Conservation (phyloP, 2,888 invertebrate species). For the Tiliacea aurago region DNA sequence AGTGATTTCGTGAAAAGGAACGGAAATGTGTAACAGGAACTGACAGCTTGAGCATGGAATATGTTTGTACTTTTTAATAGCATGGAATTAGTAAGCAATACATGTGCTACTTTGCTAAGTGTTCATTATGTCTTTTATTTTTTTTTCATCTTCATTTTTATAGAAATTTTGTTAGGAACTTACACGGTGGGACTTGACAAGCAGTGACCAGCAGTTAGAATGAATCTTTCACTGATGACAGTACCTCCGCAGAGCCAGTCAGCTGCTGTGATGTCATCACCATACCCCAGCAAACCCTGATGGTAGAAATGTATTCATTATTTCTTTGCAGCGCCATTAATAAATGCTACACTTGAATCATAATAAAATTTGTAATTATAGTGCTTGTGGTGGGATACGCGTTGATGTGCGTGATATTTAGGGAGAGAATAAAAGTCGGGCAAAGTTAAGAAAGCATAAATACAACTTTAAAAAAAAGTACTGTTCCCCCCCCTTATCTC, state of each 20-base stretch:
- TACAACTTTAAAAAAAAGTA: no score
- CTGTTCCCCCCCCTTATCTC: no score
- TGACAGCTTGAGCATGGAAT: no score
- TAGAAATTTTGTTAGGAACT: neutral
- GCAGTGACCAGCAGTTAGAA: slow-evolving; percentile 39
- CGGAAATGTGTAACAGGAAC: no score
- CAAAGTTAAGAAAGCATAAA: no score
- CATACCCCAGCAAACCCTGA: slow-evolving; percentile 40
- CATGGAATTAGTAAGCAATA: no score
- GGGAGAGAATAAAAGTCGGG: neutral
- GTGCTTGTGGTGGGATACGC: no score
- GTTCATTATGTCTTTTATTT: no score
- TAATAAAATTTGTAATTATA: neutral
- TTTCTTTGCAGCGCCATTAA: neutral
- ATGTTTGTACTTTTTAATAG: no score
- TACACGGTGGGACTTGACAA: slow-evolving; percentile 22
- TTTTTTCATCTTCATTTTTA: no score
- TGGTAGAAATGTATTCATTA: neutral
- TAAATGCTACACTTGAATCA: neutral
- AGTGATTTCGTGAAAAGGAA: no score
- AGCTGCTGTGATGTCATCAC: slow-evolving; percentile 19
- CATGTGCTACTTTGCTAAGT: no score
- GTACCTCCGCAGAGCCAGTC: slow-evolving; percentile 43
- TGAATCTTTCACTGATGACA: slow-evolving; percentile 42
- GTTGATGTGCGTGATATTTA: neutral